Base-by-base conservation (phyloP, 1,140 invertebrate species). In the Cryptotermes secundus region DNA sequence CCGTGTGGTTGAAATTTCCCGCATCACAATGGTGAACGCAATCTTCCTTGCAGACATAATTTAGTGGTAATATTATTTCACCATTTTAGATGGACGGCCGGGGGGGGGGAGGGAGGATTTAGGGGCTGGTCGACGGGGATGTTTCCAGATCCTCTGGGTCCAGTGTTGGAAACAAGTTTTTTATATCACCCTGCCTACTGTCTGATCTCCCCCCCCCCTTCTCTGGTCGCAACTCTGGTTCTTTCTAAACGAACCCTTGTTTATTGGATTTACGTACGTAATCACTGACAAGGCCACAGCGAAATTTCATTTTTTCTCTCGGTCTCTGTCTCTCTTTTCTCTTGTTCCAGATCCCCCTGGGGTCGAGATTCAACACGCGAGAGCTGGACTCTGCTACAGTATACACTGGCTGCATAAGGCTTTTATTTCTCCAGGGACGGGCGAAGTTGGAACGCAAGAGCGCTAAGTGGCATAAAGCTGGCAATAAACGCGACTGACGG, bases 251-350 rank as follows among this genome's bases (percentile, higher is more conserved):
- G 59, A 72, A 72, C 59, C 59, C 59, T 72, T 72, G 59, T 72
- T 72, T 72, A 72, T 72, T 72, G 59, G 59, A 72, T 72, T 72
- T 72, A 72, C 59, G 26, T 72, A 72, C 59, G 59, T 72, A 72
- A 72, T 72, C 59, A 72, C 59, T 72, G 59, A 72, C 59, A 72
- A 72, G 59, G 59, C 59, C 59, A 31, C 59, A 72, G n/a, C 14
- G n/a, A 72, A 72, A 72, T 72, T 72, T 72, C 59, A 72, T 72
- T 72, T 72, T 72, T 72, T 72, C n/a, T 7, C n/a, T 72, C 59
- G 26, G 26, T 72, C 59, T 72, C 59, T 72, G 4, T 72, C 31
- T 26, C 59, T 72, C 59, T 72, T 31, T 72, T 72, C 59, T 72
- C 59, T 72, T 72, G 59, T 72, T 72, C 59, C 59, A 2, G 26